A percentile compares a stretch with the other conserved stretches of the same genome.
Evolutionary conservation across 2,888 invertebrate species (phyloP).

Genomic region (Platycnemis pennipes): DNA sequence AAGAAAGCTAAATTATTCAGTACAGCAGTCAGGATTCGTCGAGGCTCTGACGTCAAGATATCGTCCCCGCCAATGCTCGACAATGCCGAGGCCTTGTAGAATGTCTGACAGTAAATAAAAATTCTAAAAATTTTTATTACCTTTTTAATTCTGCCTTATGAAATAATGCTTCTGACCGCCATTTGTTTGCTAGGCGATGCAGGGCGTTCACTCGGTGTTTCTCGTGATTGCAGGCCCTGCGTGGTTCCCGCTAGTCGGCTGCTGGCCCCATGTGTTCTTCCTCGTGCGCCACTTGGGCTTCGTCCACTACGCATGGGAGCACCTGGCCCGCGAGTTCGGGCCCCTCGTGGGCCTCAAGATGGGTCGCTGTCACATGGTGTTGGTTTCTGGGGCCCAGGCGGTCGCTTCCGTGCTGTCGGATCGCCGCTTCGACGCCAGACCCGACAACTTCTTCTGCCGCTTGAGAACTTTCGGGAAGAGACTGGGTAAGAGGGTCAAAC

Average conservation of each 20-base stretch:
- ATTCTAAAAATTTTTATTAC: too few relatives aligned
- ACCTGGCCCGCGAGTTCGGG: constrained; percentile 80
- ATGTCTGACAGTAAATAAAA: too few relatives aligned
- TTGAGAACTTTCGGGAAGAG: constrained; percentile 84
- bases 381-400: constrained; percentile 81
- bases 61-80: too few relatives aligned
- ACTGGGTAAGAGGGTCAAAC: constrained; percentile 78
- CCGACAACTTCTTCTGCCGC: constrained; percentile 84
- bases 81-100: too few relatives aligned
- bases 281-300: constrained; percentile 78
- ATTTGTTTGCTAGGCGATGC: too few relatives aligned
- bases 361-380: constrained; percentile 80
- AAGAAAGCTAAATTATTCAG: too few relatives aligned
- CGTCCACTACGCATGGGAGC: constrained; percentile 80
- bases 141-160: too few relatives aligned
- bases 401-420: constrained; percentile 81
- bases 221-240: constrained; percentile 78
- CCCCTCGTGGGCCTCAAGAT: constrained; percentile 82
- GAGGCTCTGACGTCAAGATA: too few relatives aligned
- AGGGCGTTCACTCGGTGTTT: too few relatives aligned
- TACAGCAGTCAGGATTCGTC: too few relatives aligned
- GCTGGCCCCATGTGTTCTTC: constrained; percentile 76
- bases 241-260: constrained; percentile 79
- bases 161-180: too few relatives aligned
- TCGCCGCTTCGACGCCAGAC: constrained; percentile 84